Percentiles rank a stretch among this genome's conserved stretches.
Conservation (phyloP, 2,797 vertebrate species). For the Arrhamphus sclerolepis region DNA sequence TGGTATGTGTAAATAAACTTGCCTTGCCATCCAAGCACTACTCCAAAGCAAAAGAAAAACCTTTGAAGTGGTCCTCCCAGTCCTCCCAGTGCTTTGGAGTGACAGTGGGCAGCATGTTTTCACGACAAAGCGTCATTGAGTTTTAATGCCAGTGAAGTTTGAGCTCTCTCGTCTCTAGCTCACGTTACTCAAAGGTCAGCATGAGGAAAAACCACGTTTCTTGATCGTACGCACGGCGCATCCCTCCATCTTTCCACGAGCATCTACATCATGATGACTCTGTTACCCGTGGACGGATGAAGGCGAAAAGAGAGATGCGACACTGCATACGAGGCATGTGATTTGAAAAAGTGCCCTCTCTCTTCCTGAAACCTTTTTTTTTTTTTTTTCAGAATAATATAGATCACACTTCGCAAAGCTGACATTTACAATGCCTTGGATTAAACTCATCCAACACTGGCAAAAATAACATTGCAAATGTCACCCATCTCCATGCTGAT, state of each 20-base stretch:
- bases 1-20: too few species aligned
- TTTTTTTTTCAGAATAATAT: conserved; percentile 7
- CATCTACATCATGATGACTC: background rate
- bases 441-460: conserved; percentile 27
- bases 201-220: background rate
- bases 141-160: too few species aligned
- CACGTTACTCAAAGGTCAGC: conserved; percentile 32
- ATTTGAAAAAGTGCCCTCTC: conserved; percentile 6
- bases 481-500: conserved; percentile 31
- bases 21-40: too few species aligned
- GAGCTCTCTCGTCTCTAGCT: conserved; percentile 8
- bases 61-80: too few species aligned
- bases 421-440: conserved; percentile 51
- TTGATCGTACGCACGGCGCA: too few species aligned
- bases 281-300: background rate
- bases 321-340: background rate
- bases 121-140: too few species aligned
- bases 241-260: too few species aligned
- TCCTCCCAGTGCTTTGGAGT: too few species aligned
- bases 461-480: conserved; percentile 49
- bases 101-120: too few species aligned
- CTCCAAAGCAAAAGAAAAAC: too few species aligned
- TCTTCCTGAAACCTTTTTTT: background rate
- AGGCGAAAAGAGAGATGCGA: conserved; percentile 9
- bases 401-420: conserved; percentile 17